Conservation (phyloP, 1,140 invertebrate genomes). For the Bombus turneri region DNA sequence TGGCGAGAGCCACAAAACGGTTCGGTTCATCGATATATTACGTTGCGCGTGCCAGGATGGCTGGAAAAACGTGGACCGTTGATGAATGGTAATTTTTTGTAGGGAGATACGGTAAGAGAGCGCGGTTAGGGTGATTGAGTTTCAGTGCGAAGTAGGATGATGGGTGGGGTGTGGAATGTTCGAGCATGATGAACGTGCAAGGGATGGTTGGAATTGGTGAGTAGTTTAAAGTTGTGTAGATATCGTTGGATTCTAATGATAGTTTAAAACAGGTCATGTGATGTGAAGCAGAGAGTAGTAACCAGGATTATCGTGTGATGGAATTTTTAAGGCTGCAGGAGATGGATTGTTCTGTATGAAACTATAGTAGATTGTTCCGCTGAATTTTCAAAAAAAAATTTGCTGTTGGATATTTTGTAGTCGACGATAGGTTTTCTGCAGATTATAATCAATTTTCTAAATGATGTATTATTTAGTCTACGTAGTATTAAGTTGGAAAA, state of each 20-base stretch:
- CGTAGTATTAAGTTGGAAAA: no score
- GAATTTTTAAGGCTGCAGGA: not conserved
- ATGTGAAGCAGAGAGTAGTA: not conserved
- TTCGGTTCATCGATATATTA: constrained; percentile 9
- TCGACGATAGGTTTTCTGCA: not conserved
- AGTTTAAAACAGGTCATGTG: not conserved
- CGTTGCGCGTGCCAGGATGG: not conserved
- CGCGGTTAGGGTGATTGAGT: constrained; percentile 8
- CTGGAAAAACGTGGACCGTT: not conserved
- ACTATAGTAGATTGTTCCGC: not conserved
- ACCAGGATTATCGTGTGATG: not conserved
- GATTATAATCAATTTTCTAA: not conserved
- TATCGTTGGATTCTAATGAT: not conserved
- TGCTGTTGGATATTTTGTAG: not conserved
- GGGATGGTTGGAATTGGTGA: not conserved
- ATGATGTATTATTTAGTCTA: no score
- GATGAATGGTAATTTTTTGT: constrained; percentile 15
- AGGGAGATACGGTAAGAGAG: not conserved
- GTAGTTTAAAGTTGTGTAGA: not conserved
- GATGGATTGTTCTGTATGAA: not conserved
- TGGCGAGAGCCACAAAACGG: not conserved
- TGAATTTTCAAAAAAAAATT: not conserved
- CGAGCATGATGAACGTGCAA: not conserved
- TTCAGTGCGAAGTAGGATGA: constrained; percentile 7
- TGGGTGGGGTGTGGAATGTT: constrained; percentile 3